Percentiles rank a stretch among this genome's conserved stretches.
Evolutionary conservation across 2,113 vertebrate genomes (phyloP).

Genomic region (Paramisgurnus dabryanus): DNA sequence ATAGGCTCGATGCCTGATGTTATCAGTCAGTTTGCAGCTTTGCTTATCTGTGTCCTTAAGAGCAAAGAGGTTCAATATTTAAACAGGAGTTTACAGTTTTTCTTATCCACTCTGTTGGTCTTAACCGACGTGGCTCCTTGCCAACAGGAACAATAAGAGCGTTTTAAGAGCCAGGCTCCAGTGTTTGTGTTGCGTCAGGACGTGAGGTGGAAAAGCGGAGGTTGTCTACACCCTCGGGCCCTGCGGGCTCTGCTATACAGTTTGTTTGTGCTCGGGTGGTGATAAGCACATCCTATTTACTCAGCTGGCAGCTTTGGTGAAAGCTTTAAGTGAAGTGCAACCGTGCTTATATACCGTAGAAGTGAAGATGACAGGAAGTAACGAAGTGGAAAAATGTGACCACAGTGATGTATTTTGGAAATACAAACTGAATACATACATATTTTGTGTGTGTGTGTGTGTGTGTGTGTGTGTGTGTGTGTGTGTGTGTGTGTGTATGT

Average conservation of each 20-base stretch:
- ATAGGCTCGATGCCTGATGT: not conserved
- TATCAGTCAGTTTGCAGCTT: slow-evolving; percentile 6
- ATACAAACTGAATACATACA: not conserved
- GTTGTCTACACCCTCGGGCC: slow-evolving; percentile 25
- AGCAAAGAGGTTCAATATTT: slow-evolving; percentile 26
- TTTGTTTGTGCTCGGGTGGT: slow-evolving; percentile 38
- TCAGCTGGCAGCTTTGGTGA: slow-evolving; percentile 15
- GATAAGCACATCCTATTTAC: slow-evolving; percentile 52
- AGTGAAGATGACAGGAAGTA: slow-evolving; percentile 8
- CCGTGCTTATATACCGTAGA: slow-evolving; percentile 14
- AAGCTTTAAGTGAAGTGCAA: not conserved
- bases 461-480: no score
- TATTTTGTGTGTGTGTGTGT: not conserved
- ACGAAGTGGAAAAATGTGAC: not conserved
- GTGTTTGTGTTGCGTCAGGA: slow-evolving; percentile 20
- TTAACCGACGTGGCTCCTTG: slow-evolving; percentile 36
- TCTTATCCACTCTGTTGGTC: slow-evolving; percentile 22
- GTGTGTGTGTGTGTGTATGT: no score
- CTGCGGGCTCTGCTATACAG: slow-evolving; percentile 13
- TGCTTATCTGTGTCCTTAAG: slow-evolving; percentile 5
- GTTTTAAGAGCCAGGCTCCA: not conserved
- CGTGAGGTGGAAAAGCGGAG: slow-evolving; percentile 22
- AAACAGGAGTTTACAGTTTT: slow-evolving; percentile 18
- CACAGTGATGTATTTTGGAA: not conserved
- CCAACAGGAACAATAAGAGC: slow-evolving; percentile 26